Base-by-base conservation (phyloP, 1,140 invertebrate genomes). In the Phocides pigmalion region DNA sequence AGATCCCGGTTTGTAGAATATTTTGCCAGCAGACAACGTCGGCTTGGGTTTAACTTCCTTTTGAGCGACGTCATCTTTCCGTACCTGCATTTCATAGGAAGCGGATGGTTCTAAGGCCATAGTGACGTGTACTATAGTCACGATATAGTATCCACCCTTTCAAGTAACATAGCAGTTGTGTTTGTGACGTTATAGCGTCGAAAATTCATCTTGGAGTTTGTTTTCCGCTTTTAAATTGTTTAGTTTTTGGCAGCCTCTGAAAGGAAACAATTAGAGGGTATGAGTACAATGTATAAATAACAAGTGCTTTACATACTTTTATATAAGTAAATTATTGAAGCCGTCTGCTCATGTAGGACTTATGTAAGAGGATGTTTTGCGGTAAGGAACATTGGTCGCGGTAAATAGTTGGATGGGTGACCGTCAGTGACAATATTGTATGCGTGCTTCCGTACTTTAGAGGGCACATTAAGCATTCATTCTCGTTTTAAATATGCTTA, bases 1-100 rank as follows among this genome's bases (percentile, higher is more conserved):
- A n/a, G 82, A 80, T 2, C 90, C 90, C 3, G 90, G 90, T 51
- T 86, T 90, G 50, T 92, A 91, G 65, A 92, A 92, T 58, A 92
- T 89, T 54, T 90, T 90, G 0, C 87, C 87, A 12, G 78, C 64
- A 0, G 85, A 76, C 3, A 81, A 70, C 0, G 67, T 39, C 9
- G 79, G 74, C 28, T 84, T 88, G 0, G 66, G 15, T 58, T 79
- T 84, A 14, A 8, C 58, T 39, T 80, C 76, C 19, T 78, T 80
- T 32, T 69, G 74, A 3, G 46, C 51, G 12, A 44, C 4, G 5
- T 84, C 81, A 49, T 90, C 86, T 47, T 76, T 76, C 9, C 75
- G 74, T 4, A 74, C 46, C 63, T 87, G 75, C 87, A 91, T 87
- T 64, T 91, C 89, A 71, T 82, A 87, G n/a, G 81, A 76, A 9